phyloP scores from a whole-genome alignment of 2,888 invertebrate genomes.

The Chalcis sispes region DNA sequence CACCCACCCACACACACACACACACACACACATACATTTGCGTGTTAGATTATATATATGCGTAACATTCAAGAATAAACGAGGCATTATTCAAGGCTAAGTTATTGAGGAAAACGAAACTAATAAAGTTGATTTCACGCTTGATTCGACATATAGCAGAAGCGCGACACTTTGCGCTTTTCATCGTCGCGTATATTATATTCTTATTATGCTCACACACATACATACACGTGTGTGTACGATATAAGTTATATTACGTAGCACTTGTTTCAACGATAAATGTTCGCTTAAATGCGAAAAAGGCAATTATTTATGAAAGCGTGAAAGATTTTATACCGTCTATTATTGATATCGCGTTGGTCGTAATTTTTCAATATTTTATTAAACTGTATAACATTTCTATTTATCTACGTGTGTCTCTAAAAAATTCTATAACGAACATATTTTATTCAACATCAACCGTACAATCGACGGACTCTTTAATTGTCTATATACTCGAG shows the following conservation, averaged over 20 bases:
- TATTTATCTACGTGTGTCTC: too few species aligned
- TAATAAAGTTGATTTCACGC: slow-evolving; percentile 75
- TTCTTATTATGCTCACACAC: background rate
- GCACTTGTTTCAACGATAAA: too few species aligned
- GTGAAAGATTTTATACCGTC: too few species aligned
- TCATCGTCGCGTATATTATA: slow-evolving; percentile 17
- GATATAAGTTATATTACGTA: too few species aligned
- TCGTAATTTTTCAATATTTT: too few species aligned
- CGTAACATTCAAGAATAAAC: background rate
- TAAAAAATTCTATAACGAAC: background rate
- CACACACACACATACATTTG: background rate
- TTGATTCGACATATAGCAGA: slow-evolving; percentile 66
- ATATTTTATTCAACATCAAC: background rate
- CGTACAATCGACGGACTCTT: slow-evolving; percentile 60
- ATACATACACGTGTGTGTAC: background rate
- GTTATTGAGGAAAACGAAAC: slow-evolving; percentile 61
- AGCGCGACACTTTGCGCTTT: slow-evolving; percentile 13
- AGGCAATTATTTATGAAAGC: too few species aligned
- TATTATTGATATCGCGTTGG: too few species aligned
- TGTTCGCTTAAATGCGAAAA: too few species aligned
- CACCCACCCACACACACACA: background rate
- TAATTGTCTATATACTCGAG: too few species aligned
- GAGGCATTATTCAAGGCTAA: slow-evolving; percentile 58
- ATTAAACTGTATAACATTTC: too few species aligned
- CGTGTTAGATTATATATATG: background rate